These are phyloP conservation scores for Ophion costatus DNA, from an alignment of 2,888 invertebrate species.

Conservation along the genomic window DNA sequence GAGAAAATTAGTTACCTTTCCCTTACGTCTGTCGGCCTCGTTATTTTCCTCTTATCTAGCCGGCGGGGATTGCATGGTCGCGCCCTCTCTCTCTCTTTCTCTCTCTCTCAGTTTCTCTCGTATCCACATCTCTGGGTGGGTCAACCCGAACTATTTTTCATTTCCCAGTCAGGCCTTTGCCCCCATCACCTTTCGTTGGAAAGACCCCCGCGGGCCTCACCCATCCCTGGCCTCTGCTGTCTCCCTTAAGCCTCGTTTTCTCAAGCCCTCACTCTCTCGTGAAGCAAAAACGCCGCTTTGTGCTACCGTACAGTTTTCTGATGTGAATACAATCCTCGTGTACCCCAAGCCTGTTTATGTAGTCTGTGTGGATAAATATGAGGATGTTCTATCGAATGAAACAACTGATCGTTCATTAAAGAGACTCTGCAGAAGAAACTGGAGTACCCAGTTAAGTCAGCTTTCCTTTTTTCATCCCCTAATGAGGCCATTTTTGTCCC, in stretches of 20 bases:
- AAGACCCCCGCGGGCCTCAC: constrained; percentile 39
- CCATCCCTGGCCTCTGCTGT: constrained; percentile 41
- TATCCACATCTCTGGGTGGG: constrained; percentile 30
- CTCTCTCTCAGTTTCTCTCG: constrained; percentile 11
- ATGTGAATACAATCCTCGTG: constrained; percentile 39
- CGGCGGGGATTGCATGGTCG: constrained; percentile 65
- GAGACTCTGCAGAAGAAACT: not conserved
- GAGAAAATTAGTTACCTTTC: constrained; percentile 76
- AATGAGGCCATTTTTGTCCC: not conserved
- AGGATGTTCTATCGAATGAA: constrained; percentile 37
- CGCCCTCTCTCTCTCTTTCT: constrained; percentile 34
- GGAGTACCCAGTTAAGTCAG: not conserved
- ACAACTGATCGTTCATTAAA: constrained; percentile 7
- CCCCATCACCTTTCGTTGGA: constrained; percentile 65
- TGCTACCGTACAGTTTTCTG: constrained; percentile 34
- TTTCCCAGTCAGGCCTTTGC: constrained; percentile 68
- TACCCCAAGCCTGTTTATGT: not conserved
- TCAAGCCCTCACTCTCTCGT: constrained; percentile 37
- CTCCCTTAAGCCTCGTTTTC: constrained; percentile 45
- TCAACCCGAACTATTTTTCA: constrained; percentile 74
- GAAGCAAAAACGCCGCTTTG: constrained; percentile 65
- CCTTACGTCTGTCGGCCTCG: constrained; percentile 73
- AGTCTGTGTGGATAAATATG: constrained; percentile 61
- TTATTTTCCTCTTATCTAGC: constrained; percentile 77
- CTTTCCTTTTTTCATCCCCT: not conserved